Evolutionary conservation across 2,888 invertebrate genomes (phyloP).

Genomic region (Dilophus febrilis): DNA sequence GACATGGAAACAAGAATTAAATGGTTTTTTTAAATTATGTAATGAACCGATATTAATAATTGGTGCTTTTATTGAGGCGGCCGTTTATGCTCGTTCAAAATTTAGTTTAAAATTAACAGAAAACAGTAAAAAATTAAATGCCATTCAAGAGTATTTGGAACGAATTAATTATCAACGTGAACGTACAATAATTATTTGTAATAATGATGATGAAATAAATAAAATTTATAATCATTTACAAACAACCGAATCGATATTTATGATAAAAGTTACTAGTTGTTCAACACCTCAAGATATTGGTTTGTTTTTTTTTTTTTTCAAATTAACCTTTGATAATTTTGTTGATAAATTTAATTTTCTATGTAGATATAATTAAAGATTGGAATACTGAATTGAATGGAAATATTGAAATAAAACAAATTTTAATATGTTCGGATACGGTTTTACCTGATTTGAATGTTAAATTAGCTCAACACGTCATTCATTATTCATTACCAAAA

Average conservation of each 20-base stretch:
- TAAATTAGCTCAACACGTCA: constrained; percentile 43
- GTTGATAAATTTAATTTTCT: too few relatives aligned
- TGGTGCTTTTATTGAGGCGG: constrained; percentile 55
- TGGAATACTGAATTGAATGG: constrained; percentile 3
- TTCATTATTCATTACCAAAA: constrained; percentile 53
- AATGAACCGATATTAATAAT: constrained; percentile 48
- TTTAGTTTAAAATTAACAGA: constrained; percentile 29
- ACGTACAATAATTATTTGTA: constrained; percentile 46
- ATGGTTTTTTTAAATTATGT: constrained; percentile 36
- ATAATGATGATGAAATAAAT: constrained; percentile 36
- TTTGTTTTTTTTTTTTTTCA: too few relatives aligned
- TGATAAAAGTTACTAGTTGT: constrained; percentile 1
- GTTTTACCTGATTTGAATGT: constrained; percentile 43
- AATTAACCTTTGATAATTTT: too few relatives aligned
- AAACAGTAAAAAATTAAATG: constrained; percentile 13
- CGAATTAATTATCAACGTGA: constrained; percentile 28
- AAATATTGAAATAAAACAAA: constrained; percentile 18
- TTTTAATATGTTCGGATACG: constrained; percentile 52
- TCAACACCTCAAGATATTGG: too few relatives aligned
- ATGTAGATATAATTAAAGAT: constrained; percentile 5
- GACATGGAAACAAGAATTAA: constrained; percentile 44
- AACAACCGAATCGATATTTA: constrained; percentile 7
- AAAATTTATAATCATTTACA: constrained; percentile 19
- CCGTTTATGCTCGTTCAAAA: constrained; percentile 45
- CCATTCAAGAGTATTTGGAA: constrained; percentile 31